Evolutionary conservation across 2,888 invertebrate genomes (phyloP).

Genomic region (Ypsolopha scabrella): DNA sequence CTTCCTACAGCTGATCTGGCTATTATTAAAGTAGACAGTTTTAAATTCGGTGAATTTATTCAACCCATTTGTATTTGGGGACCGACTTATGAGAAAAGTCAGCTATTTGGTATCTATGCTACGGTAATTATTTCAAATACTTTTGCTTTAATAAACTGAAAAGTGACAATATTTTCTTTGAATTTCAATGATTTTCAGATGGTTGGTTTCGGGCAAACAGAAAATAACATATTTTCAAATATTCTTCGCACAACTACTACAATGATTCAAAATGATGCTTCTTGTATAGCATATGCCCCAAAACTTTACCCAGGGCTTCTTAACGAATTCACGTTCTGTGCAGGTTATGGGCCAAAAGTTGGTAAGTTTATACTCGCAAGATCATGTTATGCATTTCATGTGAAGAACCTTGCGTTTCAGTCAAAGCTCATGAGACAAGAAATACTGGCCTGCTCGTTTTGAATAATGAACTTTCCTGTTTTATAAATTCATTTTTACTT

Average conservation of each 20-base stretch:
- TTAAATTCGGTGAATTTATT: constrained; percentile 42
- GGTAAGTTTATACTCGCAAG: constrained; percentile 20
- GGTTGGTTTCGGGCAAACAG: constrained; percentile 72
- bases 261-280: constrained; percentile 57
- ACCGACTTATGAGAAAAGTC: constrained; percentile 44
- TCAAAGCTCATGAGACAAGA: too few relatives aligned
- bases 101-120: constrained; percentile 38
- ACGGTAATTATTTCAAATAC: constrained; percentile 26
- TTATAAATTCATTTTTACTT: too few relatives aligned
- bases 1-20: constrained; percentile 49
- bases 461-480: too few relatives aligned
- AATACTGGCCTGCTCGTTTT: too few relatives aligned
- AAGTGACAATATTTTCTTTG: constrained; percentile 3
- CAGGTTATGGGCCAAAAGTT: constrained; percentile 67
- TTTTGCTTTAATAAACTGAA: constrained; percentile 3
- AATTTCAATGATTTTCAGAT: constrained; percentile 32
- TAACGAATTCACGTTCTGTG: constrained; percentile 73
- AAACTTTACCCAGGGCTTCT: constrained; percentile 62
- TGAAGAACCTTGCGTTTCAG: too few relatives aligned
- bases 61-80: constrained; percentile 60
- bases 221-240: constrained; percentile 61
- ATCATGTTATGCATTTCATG: background rate
- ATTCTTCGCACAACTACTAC: constrained; percentile 56
- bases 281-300: constrained; percentile 56
- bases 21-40: constrained; percentile 38